Conservation (phyloP, 2,797 vertebrate species). For the Peromyscus aztecus region DNA sequence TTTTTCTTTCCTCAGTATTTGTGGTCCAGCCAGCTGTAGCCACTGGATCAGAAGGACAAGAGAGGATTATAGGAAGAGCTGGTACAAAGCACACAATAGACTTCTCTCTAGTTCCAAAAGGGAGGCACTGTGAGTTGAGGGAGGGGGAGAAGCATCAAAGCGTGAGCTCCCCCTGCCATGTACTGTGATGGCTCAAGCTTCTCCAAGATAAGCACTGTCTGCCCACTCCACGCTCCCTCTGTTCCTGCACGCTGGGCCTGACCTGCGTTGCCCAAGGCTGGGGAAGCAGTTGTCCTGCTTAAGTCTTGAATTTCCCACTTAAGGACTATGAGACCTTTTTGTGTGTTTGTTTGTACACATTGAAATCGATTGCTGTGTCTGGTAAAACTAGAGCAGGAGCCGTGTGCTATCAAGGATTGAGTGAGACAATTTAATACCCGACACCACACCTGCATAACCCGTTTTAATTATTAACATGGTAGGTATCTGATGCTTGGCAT, state of each 20-base stretch:
- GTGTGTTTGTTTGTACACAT: not conserved
- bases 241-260: accelerated
- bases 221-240: not conserved
- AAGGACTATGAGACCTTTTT: not conserved
- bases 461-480: constrained; percentile 59
- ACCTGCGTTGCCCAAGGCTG: no score
- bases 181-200: not conserved
- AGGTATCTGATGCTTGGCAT: not conserved
- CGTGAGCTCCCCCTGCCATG: not conserved
- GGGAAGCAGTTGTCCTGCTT: not conserved
- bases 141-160: not conserved
- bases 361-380: constrained; percentile 12
- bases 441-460: not conserved
- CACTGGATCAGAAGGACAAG: not conserved
- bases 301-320: not conserved
- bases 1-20: not conserved
- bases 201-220: not conserved
- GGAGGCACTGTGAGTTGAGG: not conserved
- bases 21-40: not conserved
- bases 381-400: not conserved
- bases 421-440: constrained; percentile 41
- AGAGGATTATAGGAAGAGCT: not conserved
- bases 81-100: not conserved
- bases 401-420: not conserved
- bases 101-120: not conserved